phyloP scores from a whole-genome alignment of 2,797 vertebrate species.

The Acanthurus lineatus region DNA sequence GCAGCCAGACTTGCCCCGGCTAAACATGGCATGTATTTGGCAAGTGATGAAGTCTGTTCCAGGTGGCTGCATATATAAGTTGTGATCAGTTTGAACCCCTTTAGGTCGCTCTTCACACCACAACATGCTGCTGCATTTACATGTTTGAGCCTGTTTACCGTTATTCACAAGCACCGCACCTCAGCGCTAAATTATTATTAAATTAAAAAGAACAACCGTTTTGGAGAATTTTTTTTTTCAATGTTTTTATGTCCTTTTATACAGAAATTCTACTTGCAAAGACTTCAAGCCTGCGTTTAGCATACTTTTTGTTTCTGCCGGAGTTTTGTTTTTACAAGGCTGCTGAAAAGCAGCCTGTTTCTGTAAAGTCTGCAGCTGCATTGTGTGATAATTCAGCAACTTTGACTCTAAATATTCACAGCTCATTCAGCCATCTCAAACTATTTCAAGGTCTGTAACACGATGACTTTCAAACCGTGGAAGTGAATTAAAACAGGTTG shows the following conservation, averaged over 20 bases:
- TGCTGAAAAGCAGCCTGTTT: neutral
- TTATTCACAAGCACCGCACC: conserved; percentile 4
- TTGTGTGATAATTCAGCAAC: neutral
- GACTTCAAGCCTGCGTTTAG: neutral
- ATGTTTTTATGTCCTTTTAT: neutral
- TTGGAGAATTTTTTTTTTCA: neutral
- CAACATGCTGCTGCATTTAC: conserved; percentile 22
- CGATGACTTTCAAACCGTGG: neutral
- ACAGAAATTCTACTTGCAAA: neutral
- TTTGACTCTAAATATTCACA: neutral
- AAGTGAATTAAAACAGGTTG: too few species aligned
- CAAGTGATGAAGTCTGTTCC: conserved; percentile 64
- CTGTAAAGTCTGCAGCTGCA: neutral
- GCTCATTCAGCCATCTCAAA: neutral
- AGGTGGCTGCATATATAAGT: conserved; percentile 78
- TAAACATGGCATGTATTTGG: conserved; percentile 76
- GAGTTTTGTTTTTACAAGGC: neutral
- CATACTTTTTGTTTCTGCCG: too few species aligned
- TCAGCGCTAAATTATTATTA: conserved; percentile 3
- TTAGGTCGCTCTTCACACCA: conserved; percentile 49
- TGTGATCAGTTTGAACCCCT: conserved; percentile 62
- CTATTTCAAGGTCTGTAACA: neutral
- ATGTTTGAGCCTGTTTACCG: conserved; percentile 22
- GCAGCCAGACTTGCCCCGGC: conserved; percentile 56
- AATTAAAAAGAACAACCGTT: neutral